phyloP scores from a whole-genome alignment of 2,797 vertebrate genomes.

The Oreortyx pictus region DNA sequence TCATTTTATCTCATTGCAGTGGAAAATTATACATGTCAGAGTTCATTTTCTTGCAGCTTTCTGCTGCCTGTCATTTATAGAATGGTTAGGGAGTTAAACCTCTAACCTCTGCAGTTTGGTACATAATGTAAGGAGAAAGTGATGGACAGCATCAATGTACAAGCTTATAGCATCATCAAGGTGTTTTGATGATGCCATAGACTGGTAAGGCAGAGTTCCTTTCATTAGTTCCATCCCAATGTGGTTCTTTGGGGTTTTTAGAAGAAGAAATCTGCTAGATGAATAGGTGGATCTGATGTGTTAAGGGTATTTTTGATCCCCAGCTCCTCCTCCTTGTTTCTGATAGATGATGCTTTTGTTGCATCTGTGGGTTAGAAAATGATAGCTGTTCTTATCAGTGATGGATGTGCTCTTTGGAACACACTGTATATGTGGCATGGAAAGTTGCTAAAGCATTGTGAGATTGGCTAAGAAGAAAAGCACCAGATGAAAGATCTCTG shows the following conservation, averaged over 20 bases:
- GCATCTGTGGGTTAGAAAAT: not conserved
- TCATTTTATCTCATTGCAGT: not conserved
- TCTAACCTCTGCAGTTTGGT: not conserved
- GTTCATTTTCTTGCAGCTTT: not conserved
- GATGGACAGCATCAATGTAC: not conserved
- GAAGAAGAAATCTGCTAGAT: not conserved
- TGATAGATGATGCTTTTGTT: not conserved
- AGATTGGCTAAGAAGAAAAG: not conserved
- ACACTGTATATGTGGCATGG: not conserved
- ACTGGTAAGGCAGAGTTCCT: not conserved
- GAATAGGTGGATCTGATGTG: constrained; percentile 6
- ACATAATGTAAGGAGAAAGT: not conserved
- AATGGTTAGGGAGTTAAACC: not conserved
- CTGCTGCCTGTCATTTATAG: not conserved
- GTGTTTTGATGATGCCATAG: not conserved
- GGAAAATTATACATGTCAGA: not conserved
- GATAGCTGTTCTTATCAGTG: not conserved
- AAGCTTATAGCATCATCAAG: not conserved
- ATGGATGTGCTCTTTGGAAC: not conserved
- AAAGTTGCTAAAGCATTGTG: not conserved
- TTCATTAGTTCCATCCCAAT: not conserved
- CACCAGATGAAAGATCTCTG: not conserved
- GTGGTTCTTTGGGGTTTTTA: not conserved
- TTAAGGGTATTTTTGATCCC: not conserved
- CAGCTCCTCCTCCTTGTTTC: not conserved